phyloP scores from a whole-genome alignment of 2,113 vertebrate genomes.

The Tachycineta bicolor region DNA sequence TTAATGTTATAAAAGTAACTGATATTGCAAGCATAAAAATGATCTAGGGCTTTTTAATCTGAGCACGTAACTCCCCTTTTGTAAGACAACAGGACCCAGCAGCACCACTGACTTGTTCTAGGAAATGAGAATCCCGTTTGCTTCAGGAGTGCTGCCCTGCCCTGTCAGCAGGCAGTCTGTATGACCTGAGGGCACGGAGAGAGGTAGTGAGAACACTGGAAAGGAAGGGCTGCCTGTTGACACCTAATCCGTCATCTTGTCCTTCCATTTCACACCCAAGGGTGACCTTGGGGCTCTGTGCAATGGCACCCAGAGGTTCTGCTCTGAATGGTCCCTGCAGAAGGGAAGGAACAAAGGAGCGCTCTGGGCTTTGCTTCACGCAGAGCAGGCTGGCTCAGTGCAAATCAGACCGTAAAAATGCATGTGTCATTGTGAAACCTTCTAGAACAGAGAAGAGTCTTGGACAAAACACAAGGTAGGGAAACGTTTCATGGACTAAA shows the following conservation, averaged over 20 bases:
- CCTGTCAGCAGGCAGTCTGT: neutral
- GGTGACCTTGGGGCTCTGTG: neutral
- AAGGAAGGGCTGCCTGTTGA: neutral
- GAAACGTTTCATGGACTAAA: neutral
- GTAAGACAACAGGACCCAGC: neutral
- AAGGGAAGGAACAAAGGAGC: neutral
- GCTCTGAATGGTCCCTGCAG: neutral
- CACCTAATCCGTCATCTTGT: neutral
- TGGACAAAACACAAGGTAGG: neutral
- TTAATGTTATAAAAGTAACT: neutral
- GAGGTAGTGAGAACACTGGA: neutral
- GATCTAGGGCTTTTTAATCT: neutral
- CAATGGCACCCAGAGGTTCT: neutral
- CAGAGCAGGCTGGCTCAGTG: neutral
- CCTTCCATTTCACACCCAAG: neutral
- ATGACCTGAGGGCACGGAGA: rapidly evolving
- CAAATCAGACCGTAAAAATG: neutral
- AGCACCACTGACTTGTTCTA: neutral
- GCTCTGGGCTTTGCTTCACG: neutral
- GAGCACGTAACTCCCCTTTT: neutral
- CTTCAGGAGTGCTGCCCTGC: neutral
- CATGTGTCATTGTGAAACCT: neutral
- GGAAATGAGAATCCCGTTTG: neutral
- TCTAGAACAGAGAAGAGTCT: neutral
- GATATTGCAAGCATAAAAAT: neutral